A percentile compares a stretch with the other conserved stretches of the same genome.
Conservation (phyloP, 1,140 invertebrate genomes). For the Hydropsyche tenuis region DNA sequence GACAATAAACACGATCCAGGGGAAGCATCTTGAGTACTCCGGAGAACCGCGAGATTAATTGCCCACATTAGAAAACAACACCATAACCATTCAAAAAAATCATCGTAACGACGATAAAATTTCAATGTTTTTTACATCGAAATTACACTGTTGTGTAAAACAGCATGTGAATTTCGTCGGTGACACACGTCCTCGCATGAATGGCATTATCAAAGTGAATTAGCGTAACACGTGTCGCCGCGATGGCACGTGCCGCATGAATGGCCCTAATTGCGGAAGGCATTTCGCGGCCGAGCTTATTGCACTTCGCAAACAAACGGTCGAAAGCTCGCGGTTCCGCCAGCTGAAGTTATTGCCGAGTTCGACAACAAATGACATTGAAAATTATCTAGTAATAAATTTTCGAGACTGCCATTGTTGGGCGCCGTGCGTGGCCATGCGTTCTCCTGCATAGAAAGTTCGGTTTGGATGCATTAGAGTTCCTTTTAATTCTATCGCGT, state of each 20-base stretch:
- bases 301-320: constrained; percentile 52
- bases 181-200: neutral
- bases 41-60: constrained; percentile 25
- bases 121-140: too few relatives aligned
- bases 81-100: neutral
- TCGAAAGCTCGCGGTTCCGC: too few relatives aligned
- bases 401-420: neutral
- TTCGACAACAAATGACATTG: neutral
- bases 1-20: constrained; percentile 40
- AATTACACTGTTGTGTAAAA: neutral
- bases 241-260: constrained; percentile 37
- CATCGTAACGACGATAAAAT: neutral
- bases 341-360: too few relatives aligned
- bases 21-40: constrained; percentile 42
- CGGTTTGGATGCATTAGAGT: too few relatives aligned
- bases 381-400: neutral
- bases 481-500: too few relatives aligned
- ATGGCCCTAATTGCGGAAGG: constrained; percentile 42
- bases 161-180: too few relatives aligned
- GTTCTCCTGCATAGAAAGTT: too few relatives aligned
- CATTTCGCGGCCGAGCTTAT: constrained; percentile 40
- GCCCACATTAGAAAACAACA: constrained; percentile 15
- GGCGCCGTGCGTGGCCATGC: neutral
- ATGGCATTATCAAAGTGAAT: constrained; percentile 42
- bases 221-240: constrained; percentile 20